These are phyloP conservation scores for Teleiodes luculella DNA, from an alignment of 2,888 invertebrate species.

Conservation along the genomic window DNA sequence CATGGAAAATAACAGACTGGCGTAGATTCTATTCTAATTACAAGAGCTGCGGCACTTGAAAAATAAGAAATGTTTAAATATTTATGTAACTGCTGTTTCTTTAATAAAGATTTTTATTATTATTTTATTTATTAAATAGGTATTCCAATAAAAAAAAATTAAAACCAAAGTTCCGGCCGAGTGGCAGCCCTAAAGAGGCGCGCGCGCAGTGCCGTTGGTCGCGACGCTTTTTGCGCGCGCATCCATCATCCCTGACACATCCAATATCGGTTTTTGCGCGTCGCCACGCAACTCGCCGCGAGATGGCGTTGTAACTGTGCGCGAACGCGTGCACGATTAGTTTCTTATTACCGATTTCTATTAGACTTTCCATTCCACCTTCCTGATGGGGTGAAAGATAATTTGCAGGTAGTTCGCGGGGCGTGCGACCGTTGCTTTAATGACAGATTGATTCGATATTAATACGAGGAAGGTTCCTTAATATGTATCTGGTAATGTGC, in stretches of 20 bases:
- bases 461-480: slow-evolving; percentile 59
- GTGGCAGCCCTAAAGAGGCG: slow-evolving; percentile 33
- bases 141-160: too few species aligned
- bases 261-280: slow-evolving; percentile 74
- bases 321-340: slow-evolving; percentile 60
- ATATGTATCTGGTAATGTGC: slow-evolving; percentile 19
- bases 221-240: slow-evolving; percentile 65
- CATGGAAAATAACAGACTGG: too few species aligned
- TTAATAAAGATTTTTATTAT: too few species aligned
- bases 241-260: slow-evolving; percentile 77
- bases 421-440: slow-evolving; percentile 72
- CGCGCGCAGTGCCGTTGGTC: slow-evolving; percentile 62
- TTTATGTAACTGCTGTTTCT: too few species aligned
- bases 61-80: too few species aligned
- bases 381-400: slow-evolving; percentile 75
- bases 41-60: too few species aligned
- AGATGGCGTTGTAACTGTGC: slow-evolving; percentile 45
- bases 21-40: too few species aligned
- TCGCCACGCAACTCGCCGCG: slow-evolving; percentile 44
- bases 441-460: slow-evolving; percentile 76
- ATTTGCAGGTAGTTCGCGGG: slow-evolving; percentile 70
- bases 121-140: too few species aligned
- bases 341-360: slow-evolving; percentile 76
- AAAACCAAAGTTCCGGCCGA: too few species aligned
- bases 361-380: slow-evolving; percentile 75